Conservation (phyloP, 1,140 invertebrate species). For the Ptiloglossa arizonensis region DNA sequence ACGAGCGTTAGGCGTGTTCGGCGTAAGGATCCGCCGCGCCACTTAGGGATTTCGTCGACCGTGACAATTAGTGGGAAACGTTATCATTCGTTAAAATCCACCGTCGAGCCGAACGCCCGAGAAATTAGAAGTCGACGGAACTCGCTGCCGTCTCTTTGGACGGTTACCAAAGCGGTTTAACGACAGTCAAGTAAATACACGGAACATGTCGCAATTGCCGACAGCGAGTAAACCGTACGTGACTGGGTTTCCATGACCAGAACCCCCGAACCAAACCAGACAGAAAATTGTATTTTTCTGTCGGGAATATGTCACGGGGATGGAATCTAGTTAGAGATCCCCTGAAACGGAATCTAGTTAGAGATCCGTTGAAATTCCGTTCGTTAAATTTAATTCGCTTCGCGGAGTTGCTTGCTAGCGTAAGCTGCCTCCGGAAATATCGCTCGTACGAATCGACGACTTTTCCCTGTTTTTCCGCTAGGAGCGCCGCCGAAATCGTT, state of each 20-base stretch:
- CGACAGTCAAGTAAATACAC: conserved; percentile 24
- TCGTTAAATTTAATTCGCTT: conserved; percentile 27
- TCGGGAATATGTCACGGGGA: conserved; percentile 25
- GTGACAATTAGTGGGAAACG: conserved; percentile 40
- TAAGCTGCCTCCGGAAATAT: neutral
- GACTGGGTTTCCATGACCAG: conserved; percentile 28
- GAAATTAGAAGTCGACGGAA: conserved; percentile 27
- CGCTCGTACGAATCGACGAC: neutral
- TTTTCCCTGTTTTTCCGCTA: neutral
- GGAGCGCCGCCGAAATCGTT: neutral
- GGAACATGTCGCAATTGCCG: conserved; percentile 13
- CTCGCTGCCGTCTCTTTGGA: conserved; percentile 44
- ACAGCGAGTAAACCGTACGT: conserved; percentile 44
- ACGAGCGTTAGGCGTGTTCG: neutral
- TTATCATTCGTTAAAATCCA: conserved; percentile 37
- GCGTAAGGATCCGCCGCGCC: conserved; percentile 12
- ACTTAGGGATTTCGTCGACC: conserved; percentile 27
- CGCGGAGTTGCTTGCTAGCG: neutral
- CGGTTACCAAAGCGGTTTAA: conserved; percentile 54
- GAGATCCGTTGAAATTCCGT: neutral
- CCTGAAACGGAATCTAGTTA: neutral
- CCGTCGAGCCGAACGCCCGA: neutral
- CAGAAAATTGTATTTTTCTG: conserved; percentile 34
- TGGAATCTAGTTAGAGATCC: conserved; percentile 25
- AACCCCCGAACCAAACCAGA: neutral